These are phyloP conservation scores for Pipistrellus kuhlii DNA, from an alignment of 2,797 vertebrate genomes.

Conservation along the genomic window DNA sequence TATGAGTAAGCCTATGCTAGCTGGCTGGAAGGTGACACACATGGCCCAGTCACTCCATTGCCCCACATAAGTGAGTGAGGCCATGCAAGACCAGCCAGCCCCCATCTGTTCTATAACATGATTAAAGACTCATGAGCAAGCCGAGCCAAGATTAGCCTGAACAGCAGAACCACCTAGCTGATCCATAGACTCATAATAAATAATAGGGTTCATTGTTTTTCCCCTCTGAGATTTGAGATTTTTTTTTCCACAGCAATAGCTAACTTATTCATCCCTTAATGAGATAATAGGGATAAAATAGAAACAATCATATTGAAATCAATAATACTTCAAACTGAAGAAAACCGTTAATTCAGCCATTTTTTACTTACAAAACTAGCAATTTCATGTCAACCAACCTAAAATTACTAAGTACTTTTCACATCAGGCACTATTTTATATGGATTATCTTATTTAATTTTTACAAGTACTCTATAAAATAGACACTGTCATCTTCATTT, in stretches of 20 bases:
- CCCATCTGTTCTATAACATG: background rate
- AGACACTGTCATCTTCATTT: background rate
- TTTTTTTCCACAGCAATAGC: background rate
- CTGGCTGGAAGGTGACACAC: background rate
- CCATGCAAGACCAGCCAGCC: background rate
- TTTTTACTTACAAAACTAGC: conserved; percentile 33
- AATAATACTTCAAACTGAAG: background rate
- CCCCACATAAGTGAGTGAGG: background rate
- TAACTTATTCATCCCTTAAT: background rate
- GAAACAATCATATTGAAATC: background rate
- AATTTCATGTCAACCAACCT: background rate
- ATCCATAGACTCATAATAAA: background rate
- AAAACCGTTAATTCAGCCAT: background rate
- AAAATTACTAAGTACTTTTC: conserved; percentile 22
- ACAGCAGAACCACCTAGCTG: background rate
- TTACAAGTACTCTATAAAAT: background rate
- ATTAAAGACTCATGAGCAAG: background rate
- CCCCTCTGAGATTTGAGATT: background rate
- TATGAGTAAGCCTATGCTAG: background rate
- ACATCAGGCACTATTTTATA: background rate
- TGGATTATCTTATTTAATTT: background rate
- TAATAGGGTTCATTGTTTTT: background rate
- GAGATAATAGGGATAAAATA: background rate
- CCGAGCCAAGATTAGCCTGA: background rate
- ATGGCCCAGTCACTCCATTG: background rate